Evolutionary conservation across 2,797 vertebrate species (phyloP).

Genomic region (Amphiprion clarkii): DNA sequence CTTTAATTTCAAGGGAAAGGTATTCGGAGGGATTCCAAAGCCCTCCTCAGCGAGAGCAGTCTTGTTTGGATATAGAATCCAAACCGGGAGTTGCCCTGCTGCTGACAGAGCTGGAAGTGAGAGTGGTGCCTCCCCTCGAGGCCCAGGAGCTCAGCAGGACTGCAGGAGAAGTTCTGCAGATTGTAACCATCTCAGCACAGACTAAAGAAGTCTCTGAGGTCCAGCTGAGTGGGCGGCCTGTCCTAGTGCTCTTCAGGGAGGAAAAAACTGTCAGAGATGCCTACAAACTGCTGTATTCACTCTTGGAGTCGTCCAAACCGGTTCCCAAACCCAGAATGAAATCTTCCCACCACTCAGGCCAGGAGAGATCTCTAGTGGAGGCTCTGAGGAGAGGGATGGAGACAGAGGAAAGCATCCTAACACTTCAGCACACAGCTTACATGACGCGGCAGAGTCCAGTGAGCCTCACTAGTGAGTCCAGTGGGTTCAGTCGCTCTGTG

Average conservation of each 20-base stretch:
- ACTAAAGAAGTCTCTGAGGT: conserved; percentile 41
- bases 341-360: conserved; percentile 20
- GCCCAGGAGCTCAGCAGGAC: conserved; percentile 41
- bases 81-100: conserved; percentile 60
- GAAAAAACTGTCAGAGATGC: conserved; percentile 45
- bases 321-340: conserved; percentile 65
- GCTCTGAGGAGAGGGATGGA: conserved; percentile 72
- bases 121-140: conserved; percentile 50
- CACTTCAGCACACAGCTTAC: conserved; percentile 30
- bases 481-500: neutral
- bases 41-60: conserved; percentile 37
- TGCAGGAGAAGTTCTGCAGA: conserved; percentile 47
- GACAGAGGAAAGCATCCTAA: conserved; percentile 66
- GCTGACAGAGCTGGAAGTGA: conserved; percentile 55
- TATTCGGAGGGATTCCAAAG: conserved; percentile 17
- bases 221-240: conserved; percentile 48
- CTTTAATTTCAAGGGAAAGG: conserved; percentile 4
- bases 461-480: neutral
- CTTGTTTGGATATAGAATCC: conserved; percentile 21
- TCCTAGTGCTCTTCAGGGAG: conserved; percentile 49
- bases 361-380: conserved; percentile 53
- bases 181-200: conserved; percentile 44
- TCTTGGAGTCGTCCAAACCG: conserved; percentile 49
- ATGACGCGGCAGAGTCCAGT: conserved; percentile 4
- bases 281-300: conserved; percentile 53